phyloP scores from a whole-genome alignment of 2,113 vertebrate genomes.

The Calypte anna region DNA sequence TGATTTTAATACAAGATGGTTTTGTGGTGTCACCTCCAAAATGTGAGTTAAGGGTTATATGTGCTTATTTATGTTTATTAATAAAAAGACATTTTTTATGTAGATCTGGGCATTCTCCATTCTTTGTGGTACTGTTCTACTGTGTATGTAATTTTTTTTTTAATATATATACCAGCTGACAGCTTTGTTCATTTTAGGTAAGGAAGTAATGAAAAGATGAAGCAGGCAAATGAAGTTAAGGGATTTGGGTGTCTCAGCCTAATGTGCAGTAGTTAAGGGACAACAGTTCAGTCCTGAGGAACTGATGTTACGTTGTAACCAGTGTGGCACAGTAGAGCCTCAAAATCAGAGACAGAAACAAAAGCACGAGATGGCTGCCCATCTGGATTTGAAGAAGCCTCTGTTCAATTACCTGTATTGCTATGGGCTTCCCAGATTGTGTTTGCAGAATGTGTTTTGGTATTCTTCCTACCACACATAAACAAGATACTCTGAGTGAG shows the following conservation, averaged over 20 bases:
- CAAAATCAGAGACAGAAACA: not conserved
- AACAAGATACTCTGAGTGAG: not conserved
- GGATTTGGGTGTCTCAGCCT: not conserved
- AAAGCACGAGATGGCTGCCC: rapidly evolving
- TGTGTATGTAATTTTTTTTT: not conserved
- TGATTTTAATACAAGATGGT: not conserved
- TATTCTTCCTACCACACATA: not conserved
- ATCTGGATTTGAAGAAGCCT: not conserved
- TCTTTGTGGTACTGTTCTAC: not conserved
- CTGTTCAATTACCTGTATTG: not conserved
- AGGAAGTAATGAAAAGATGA: rapidly evolving
- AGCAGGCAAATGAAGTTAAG: rapidly evolving
- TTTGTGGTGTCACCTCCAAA: not conserved
- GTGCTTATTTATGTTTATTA: conserved; percentile 46
- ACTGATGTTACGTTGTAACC: not conserved
- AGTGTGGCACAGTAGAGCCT: not conserved
- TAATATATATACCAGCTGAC: not conserved
- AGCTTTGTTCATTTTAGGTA: not conserved
- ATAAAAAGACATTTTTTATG: not conserved
- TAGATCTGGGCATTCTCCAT: not conserved
- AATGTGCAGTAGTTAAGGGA: not conserved
- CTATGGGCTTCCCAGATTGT: not conserved
- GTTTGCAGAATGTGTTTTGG: rapidly evolving
- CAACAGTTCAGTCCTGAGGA: not conserved
- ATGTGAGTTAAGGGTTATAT: not conserved